These are phyloP conservation scores for Rhombomys opimus DNA, from an alignment of 2,113 vertebrate genomes.

Conservation along the genomic window DNA sequence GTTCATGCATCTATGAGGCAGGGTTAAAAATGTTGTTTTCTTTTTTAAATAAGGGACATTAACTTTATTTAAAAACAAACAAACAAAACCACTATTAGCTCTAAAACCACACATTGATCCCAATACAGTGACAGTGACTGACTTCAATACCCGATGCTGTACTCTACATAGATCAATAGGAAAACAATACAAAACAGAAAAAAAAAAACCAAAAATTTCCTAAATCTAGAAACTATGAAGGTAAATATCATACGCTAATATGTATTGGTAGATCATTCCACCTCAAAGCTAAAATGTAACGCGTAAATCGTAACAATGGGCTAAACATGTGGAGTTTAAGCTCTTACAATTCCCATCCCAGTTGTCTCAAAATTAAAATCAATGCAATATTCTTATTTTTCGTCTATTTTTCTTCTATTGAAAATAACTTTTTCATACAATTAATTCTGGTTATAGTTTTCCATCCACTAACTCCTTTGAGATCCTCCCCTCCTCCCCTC, in stretches of 20 bases:
- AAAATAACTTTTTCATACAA: not conserved
- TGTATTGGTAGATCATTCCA: not conserved
- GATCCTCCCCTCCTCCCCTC: not conserved
- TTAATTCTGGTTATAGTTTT: not conserved
- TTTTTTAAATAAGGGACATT: not conserved
- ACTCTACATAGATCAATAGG: fast-evolving
- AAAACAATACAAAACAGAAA: no score
- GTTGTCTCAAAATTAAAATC: not conserved
- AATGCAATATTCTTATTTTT: not conserved
- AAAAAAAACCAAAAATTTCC: not conserved
- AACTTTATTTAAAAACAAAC: not conserved
- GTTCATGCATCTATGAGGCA: not conserved
- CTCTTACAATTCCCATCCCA: not conserved
- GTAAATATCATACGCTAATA: not conserved
- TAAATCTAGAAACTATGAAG: not conserved
- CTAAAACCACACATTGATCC: not conserved
- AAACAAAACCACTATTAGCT: not conserved
- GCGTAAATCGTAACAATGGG: not conserved
- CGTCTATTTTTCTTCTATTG: not conserved
- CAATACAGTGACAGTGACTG: not conserved
- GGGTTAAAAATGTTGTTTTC: no score
- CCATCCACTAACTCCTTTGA: not conserved
- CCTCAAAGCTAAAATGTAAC: not conserved
- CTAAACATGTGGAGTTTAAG: not conserved
- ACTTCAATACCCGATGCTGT: no score